These are phyloP conservation scores for Trichoplusia ni DNA, from an alignment of 1,140 invertebrate genomes.

Conservation along the genomic window DNA sequence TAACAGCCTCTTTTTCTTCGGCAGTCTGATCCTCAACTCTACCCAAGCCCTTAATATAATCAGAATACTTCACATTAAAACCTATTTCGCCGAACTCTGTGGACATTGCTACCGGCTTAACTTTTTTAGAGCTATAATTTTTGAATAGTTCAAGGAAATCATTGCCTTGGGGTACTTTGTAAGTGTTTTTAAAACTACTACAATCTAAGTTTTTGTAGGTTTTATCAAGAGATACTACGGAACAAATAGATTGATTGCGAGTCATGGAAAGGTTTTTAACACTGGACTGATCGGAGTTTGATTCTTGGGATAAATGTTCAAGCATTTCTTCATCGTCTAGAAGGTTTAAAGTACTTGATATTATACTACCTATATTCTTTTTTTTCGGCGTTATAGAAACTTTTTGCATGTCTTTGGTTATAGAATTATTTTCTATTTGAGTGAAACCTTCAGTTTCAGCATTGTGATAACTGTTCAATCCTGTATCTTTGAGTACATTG, in stretches of 20 bases:
- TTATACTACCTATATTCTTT: conserved; percentile 43
- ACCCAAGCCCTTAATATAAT: conserved; percentile 45
- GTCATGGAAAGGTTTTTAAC: conserved; percentile 35
- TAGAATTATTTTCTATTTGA: background rate
- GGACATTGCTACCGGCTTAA: conserved; percentile 51
- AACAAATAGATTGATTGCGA: conserved; percentile 45
- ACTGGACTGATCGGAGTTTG: conserved; percentile 20
- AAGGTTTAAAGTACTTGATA: conserved; percentile 55
- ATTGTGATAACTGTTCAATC: background rate
- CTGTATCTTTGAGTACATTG: background rate
- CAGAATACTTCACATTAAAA: conserved; percentile 57
- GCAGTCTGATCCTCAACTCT: conserved; percentile 26
- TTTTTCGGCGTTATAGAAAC: conserved; percentile 27
- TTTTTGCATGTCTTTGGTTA: conserved; percentile 4
- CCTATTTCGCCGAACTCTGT: conserved; percentile 60
- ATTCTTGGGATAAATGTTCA: conserved; percentile 35
- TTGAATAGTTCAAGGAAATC: conserved; percentile 55
- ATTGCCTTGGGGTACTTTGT: conserved; percentile 49
- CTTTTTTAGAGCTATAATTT: background rate
- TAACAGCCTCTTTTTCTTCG: conserved; percentile 37
- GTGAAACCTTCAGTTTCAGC: background rate
- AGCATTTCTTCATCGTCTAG: conserved; percentile 50
- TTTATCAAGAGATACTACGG: conserved; percentile 54
- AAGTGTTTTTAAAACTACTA: conserved; percentile 53
- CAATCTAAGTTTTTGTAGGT: conserved; percentile 65